phyloP scores from a whole-genome alignment of 35 echinoderm and acorn worm genomes.

The Ophioderma brevispina region DNA sequence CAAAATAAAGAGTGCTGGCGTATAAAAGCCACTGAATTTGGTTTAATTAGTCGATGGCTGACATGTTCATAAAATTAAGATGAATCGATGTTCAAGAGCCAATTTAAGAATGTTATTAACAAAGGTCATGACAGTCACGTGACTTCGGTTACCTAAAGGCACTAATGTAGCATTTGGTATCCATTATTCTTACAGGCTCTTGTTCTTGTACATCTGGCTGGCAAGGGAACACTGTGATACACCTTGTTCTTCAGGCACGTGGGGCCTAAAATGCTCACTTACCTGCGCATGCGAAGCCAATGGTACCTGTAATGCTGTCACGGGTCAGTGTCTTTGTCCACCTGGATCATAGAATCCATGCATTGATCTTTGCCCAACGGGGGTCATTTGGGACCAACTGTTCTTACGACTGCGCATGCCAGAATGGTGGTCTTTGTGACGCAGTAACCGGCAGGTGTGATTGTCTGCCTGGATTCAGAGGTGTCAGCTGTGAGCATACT shows the following conservation, averaged over 20 bases:
- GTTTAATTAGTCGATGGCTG: too few species aligned
- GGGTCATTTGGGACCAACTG: constrained; percentile 65
- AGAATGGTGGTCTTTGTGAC: constrained; percentile 46
- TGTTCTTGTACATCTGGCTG: constrained; percentile 66
- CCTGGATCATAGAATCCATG: constrained; percentile 24
- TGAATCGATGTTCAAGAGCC: too few species aligned
- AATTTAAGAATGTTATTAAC: too few species aligned
- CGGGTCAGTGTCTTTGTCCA: constrained; percentile 56
- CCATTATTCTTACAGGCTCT: constrained; percentile 12
- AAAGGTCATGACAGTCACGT: too few species aligned
- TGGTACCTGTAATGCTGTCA: constrained; percentile 54
- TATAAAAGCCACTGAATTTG: too few species aligned
- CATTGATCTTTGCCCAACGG: constrained; percentile 26
- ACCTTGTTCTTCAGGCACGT: constrained; percentile 23
- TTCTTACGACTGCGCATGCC: constrained; percentile 32
- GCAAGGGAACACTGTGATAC: constrained; percentile 39
- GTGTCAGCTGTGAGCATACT: constrained; percentile 44
- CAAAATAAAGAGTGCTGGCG: too few species aligned
- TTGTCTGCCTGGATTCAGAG: constrained; percentile 64
- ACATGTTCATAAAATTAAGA: too few species aligned
- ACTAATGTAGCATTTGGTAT: too few species aligned
- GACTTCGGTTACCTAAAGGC: too few species aligned
- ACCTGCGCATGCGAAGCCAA: constrained; percentile 46
- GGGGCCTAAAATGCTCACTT: constrained; percentile 36
- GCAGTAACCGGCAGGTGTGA: constrained; percentile 40